These are phyloP conservation scores for Myiozetetes cayanensis DNA, from an alignment of 2,113 vertebrate genomes.

Conservation along the genomic window DNA sequence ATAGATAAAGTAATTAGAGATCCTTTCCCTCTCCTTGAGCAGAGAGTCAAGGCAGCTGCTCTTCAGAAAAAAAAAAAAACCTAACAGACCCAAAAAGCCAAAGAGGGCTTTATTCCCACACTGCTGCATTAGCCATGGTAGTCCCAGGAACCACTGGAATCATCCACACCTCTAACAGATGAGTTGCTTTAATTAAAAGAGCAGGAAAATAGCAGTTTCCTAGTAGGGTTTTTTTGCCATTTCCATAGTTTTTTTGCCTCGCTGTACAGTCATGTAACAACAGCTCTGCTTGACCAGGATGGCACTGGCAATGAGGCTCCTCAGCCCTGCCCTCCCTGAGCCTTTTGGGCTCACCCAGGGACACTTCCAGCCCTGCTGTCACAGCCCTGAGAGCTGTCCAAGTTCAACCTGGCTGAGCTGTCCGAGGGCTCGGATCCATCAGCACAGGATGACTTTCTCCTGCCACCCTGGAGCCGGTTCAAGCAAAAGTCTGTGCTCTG, in stretches of 20 bases:
- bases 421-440: neutral
- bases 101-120: neutral
- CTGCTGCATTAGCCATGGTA: neutral
- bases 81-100: neutral
- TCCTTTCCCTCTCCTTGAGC: neutral
- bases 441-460: neutral
- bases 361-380: neutral
- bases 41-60: neutral
- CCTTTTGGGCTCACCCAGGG: neutral
- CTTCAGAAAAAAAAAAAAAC: no score
- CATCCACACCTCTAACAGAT: neutral
- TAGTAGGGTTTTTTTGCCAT: neutral
- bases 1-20: neutral
- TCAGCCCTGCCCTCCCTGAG: neutral
- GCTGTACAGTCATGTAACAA: no score
- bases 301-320: neutral
- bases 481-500: neutral
- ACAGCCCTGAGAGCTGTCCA: neutral
- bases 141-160: neutral
- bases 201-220: neutral
- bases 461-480: neutral
- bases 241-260: neutral
- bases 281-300: neutral
- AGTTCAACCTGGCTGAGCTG: neutral
- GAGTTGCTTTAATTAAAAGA: neutral